These are phyloP conservation scores for Caenorhabditis inopinata DNA, from an alignment of 1,140 invertebrate genomes.

Conservation along the genomic window DNA sequence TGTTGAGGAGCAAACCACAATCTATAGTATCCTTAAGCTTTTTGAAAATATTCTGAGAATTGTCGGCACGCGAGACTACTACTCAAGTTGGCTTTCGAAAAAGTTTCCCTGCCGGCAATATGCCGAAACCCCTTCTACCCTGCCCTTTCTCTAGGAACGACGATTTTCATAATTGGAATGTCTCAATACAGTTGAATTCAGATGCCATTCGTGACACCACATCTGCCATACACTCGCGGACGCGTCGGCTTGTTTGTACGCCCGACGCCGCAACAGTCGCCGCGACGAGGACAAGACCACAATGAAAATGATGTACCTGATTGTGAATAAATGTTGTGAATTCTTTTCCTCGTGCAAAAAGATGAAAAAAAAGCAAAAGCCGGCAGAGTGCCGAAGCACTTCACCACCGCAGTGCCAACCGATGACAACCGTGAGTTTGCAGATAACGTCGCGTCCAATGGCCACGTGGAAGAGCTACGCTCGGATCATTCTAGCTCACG, in stretches of 20 bases:
- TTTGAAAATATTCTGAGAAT: no score
- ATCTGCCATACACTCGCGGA: constrained; percentile 37
- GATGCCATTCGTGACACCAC: constrained; percentile 33
- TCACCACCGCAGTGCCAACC: no score
- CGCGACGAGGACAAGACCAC: neutral
- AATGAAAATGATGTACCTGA: constrained; percentile 25
- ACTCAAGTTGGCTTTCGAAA: no score
- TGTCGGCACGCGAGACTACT: no score
- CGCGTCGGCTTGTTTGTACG: neutral
- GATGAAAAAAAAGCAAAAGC: neutral
- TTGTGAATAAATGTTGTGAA: neutral
- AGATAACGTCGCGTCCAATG: constrained; percentile 44
- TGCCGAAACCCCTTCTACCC: no score
- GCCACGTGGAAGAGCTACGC: constrained; percentile 50
- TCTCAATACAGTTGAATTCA: neutral
- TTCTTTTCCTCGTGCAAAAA: neutral
- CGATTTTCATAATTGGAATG: no score
- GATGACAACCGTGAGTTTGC: no score
- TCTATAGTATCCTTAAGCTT: no score
- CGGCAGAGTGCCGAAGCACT: no score
- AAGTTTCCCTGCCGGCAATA: no score
- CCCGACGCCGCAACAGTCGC: neutral
- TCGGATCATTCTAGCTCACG: constrained; percentile 50
- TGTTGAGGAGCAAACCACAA: no score
- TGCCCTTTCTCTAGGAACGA: no score